These are phyloP conservation scores for Malaclemys terrapin DNA, from an alignment of 2,113 vertebrate species.

Conservation along the genomic window DNA sequence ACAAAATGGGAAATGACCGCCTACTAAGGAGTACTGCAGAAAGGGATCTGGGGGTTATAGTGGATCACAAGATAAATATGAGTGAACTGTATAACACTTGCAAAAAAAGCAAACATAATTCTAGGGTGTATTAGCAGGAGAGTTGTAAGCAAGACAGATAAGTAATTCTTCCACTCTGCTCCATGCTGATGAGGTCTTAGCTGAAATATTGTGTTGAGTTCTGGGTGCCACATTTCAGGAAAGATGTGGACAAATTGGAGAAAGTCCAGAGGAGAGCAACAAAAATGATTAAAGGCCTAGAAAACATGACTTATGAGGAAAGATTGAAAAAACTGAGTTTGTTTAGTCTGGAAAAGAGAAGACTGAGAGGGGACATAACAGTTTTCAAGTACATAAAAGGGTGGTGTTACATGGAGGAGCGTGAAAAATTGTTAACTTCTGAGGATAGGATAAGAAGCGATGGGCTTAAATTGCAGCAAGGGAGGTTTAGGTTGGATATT, in stretches of 20 bases:
- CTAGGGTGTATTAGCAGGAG: neutral
- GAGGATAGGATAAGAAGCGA: too few relatives aligned
- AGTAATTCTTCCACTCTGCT: neutral
- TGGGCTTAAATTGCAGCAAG: too few relatives aligned
- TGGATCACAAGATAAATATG: neutral
- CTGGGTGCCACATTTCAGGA: neutral
- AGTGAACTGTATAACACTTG: neutral
- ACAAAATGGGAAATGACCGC: neutral
- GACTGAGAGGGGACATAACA: neutral
- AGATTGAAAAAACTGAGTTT: neutral
- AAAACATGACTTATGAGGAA: neutral
- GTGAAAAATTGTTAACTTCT: too few relatives aligned
- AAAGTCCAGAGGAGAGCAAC: neutral
- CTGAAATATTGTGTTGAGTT: neutral
- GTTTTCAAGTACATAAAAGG: neutral
- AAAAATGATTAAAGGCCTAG: neutral
- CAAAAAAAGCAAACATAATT: neutral
- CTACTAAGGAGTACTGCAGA: too few relatives aligned
- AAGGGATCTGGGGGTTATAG: neutral
- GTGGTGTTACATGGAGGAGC: too few relatives aligned
- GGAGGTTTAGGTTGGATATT: too few relatives aligned
- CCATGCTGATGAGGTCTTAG: neutral
- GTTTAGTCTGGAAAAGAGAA: neutral
- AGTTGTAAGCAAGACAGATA: neutral
- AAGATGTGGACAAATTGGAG: neutral